A percentile compares a stretch with the other conserved stretches of the same genome.
Conservation (phyloP, 2,888 invertebrate species). For the Euclidia mi region DNA sequence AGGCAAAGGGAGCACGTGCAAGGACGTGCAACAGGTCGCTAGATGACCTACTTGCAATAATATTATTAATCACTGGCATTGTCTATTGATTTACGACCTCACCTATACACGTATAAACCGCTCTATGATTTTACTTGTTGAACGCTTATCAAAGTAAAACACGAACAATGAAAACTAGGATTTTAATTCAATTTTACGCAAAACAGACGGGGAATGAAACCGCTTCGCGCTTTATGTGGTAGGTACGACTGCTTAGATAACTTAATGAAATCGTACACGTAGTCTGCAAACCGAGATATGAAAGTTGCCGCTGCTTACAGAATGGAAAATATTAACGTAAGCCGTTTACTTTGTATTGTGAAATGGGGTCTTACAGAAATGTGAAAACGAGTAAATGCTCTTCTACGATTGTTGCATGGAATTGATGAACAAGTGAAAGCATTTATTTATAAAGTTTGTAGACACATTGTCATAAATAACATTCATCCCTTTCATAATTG, state of each 20-base stretch:
- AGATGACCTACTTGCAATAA: constrained; percentile 74
- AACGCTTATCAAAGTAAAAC: background rate
- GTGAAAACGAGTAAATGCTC: no score
- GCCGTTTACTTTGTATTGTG: no score
- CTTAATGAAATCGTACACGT: background rate
- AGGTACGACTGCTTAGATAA: background rate
- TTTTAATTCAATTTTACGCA: background rate
- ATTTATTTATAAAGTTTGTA: no score
- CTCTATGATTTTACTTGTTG: constrained; percentile 1
- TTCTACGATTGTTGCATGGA: no score
- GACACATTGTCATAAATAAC: no score
- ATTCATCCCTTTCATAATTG: no score
- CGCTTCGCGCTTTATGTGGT: background rate
- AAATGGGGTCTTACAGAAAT: no score
- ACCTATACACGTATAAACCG: no score
- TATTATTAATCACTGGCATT: constrained; percentile 53
- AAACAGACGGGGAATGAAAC: background rate
- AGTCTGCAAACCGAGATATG: background rate
- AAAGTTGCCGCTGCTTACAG: background rate
- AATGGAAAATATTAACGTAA: no score
- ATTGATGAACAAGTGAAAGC: no score
- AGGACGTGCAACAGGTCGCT: constrained; percentile 78
- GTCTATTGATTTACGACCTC: constrained; percentile 44
- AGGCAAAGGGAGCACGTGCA: constrained; percentile 53
- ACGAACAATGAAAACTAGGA: background rate